These are phyloP conservation scores for Himalopsyche kuldschensis DNA, from an alignment of 2,888 invertebrate species.

Conservation along the genomic window DNA sequence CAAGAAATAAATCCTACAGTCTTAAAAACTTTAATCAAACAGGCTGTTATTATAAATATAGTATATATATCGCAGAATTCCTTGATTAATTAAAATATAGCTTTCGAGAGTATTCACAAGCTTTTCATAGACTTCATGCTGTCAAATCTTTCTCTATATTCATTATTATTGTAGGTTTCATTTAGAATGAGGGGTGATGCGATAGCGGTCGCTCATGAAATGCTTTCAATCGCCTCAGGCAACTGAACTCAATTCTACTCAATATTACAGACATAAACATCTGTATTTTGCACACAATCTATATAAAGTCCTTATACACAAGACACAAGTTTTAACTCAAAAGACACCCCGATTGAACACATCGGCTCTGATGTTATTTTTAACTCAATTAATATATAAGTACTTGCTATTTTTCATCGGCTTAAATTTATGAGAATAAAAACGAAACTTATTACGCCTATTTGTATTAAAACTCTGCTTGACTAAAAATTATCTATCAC, in stretches of 20 bases:
- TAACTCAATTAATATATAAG: no score
- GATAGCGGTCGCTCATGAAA: neutral
- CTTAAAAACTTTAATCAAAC: neutral
- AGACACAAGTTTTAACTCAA: constrained; percentile 20
- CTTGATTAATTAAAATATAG: no score
- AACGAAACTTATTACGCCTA: neutral
- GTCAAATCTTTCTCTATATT: neutral
- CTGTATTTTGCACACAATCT: neutral
- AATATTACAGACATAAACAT: neutral
- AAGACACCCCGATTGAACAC: constrained; percentile 2
- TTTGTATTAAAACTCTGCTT: no score
- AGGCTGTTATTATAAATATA: neutral
- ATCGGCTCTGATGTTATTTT: no score
- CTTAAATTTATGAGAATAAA: constrained; percentile 22
- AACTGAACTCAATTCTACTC: neutral
- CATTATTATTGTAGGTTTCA: neutral
- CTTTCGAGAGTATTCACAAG: neutral
- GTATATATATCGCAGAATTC: no score
- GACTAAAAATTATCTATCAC: no score
- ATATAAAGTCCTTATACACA: neutral
- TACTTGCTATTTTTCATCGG: no score
- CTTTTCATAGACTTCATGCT: neutral
- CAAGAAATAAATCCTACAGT: neutral
- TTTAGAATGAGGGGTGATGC: neutral
- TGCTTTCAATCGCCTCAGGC: neutral